Base-by-base conservation (phyloP, 2,888 invertebrate genomes). In the Troglohyphantes excavatus region DNA sequence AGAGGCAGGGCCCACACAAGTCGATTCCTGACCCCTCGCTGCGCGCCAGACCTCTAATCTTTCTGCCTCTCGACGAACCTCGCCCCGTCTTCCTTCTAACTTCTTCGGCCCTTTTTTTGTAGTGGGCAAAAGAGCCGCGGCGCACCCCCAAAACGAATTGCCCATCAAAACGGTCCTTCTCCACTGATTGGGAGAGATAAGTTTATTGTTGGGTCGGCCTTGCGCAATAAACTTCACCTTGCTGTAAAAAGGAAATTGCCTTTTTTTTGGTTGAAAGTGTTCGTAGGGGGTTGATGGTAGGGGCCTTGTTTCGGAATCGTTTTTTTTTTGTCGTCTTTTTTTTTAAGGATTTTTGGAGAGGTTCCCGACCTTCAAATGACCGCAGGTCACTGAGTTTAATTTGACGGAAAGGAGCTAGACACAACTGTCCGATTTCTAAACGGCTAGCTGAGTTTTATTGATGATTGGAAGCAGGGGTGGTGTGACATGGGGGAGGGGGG, bases 101-200 rank as follows among this genome's bases (percentile, higher is more conserved):
- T 19, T n/a, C n/a, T n/a, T 26, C 65, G 11, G 46, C 76, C 26
- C 27, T 19, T 27, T 27, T 27, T 53, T 76, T n/a, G n/a, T 67
- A 19, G 21, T 13, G 11, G 59, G 63, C 13, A 53, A 63, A 19
- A 43, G 21, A 11, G 7, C 9, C 59, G 13, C 33, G 83, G 83
- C 65, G 61, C 83, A 72, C 83, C 83, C 73, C 72, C 43, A 63
- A 78, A 78, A 65, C 78, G 78, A 76, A 78, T 65, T 65, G 26
- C 43, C 26, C n/a, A 43, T 43, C n/a, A 29, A 75, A 61, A 33
- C 13, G 27, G 33, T 6, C 33, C 33, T n/a, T n/a, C n/a, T n/a
- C 39, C 7, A 39, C 53, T 29, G 75, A 61, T 75, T 61, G 75
- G 61, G 11, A 21, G n/a, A 75, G 75, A 75, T 75, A 29, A 61